A percentile compares a stretch with the other conserved stretches of the same genome.
Conservation (phyloP, 2,797 vertebrate species). For the Sebastes steindachneri region DNA sequence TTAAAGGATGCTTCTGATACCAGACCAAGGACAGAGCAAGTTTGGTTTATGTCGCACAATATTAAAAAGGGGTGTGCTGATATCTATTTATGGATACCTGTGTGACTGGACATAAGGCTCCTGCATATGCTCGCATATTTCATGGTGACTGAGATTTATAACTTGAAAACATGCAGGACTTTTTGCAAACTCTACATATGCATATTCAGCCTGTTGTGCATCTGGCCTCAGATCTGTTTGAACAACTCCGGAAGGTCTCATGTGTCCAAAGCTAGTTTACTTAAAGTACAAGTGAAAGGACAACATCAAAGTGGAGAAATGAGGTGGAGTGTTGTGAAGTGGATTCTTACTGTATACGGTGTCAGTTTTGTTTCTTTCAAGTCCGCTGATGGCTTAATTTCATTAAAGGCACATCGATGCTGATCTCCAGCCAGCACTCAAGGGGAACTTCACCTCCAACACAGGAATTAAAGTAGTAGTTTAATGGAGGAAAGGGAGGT, state of each 20-base stretch:
- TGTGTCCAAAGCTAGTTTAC: not conserved
- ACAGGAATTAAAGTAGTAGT: constrained; percentile 32
- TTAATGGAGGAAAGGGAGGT: constrained; percentile 37
- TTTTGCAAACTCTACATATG: not conserved
- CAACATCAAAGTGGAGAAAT: constrained; percentile 20
- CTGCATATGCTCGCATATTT: not conserved
- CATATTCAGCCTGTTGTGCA: not conserved
- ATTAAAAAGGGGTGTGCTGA: not conserved
- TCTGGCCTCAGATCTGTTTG: constrained; percentile 7
- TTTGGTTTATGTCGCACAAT: not conserved
- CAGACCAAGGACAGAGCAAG: not conserved
- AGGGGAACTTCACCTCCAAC: constrained; percentile 49
- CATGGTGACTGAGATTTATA: not conserved
- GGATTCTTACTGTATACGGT: constrained; percentile 5
- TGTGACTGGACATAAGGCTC: not conserved
- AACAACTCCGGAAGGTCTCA: not conserved
- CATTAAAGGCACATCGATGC: constrained; percentile 37
- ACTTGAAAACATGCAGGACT: not conserved
- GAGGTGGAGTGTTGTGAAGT: not conserved
- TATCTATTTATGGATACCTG: not conserved
- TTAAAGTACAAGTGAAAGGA: not conserved
- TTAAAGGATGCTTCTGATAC: not conserved
- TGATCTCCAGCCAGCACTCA: constrained; percentile 45
- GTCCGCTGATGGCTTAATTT: constrained; percentile 44
- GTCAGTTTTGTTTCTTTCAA: constrained; percentile 39